A percentile compares a stretch with the other conserved stretches of the same genome.
These are phyloP conservation scores for Brachionus rubens DNA, from an alignment of 1,140 invertebrate genomes.

Conservation along the genomic window DNA sequence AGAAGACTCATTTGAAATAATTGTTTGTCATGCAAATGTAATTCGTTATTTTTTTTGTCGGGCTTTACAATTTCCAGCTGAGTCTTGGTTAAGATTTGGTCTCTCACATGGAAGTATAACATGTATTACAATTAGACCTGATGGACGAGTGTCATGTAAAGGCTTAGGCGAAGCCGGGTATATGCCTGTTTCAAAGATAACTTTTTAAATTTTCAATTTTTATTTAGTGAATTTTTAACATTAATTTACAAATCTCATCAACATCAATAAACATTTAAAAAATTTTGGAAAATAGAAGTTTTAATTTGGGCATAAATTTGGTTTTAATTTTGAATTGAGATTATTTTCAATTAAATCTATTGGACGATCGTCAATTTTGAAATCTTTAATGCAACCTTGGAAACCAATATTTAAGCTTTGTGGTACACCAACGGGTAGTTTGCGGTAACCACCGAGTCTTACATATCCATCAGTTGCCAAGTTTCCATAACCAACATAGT, in stretches of 20 bases:
- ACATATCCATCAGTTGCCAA: constrained; percentile 20
- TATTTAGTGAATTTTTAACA: constrained; percentile 2
- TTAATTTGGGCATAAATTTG: background rate
- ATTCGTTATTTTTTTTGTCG: constrained; percentile 95
- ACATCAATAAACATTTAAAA: background rate
- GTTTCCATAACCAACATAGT: constrained; percentile 21
- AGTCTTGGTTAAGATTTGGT: constrained; percentile 88
- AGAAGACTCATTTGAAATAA: constrained; percentile 79
- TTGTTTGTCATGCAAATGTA: constrained; percentile 97
- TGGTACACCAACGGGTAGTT: background rate
- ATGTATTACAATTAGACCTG: constrained; percentile 77
- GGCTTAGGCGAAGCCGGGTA: constrained; percentile 82
- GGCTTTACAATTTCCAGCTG: constrained; percentile 90
- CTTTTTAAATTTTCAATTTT: background rate
- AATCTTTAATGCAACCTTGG: constrained; percentile 7
- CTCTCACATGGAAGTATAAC: constrained; percentile 90
- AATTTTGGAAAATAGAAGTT: background rate
- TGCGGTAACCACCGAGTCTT: background rate
- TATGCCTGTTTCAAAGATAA: constrained; percentile 64
- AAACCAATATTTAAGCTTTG: constrained; percentile 13
- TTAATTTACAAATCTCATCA: background rate
- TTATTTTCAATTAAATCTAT: constrained; percentile 21
- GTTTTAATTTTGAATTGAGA: background rate
- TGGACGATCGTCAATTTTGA: background rate
- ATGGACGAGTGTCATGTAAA: constrained; percentile 76